These are phyloP conservation scores for Neoarius graeffei DNA, from an alignment of 2,113 vertebrate species.

Conservation along the genomic window DNA sequence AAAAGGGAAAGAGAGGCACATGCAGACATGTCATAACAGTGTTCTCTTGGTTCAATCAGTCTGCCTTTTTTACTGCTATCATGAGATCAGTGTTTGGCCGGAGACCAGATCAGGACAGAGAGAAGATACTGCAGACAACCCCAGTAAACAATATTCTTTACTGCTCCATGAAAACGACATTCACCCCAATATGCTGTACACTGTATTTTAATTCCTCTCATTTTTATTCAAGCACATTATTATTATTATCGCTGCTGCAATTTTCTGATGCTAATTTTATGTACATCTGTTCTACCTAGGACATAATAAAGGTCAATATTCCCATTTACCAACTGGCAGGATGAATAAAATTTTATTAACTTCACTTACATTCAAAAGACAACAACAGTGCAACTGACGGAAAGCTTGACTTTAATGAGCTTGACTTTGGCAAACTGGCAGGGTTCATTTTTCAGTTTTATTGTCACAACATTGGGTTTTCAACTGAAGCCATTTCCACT, in stretches of 20 bases:
- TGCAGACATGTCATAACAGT: constrained; percentile 31
- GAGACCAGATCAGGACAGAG: not conserved
- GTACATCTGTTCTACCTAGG: not conserved
- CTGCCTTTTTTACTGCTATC: constrained; percentile 7
- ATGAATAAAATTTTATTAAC: not conserved
- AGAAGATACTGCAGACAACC: not conserved
- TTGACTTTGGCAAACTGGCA: not conserved
- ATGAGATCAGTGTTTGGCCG: constrained; percentile 13
- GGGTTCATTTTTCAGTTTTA: not conserved
- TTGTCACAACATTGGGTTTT: not conserved
- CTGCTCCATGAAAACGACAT: not conserved
- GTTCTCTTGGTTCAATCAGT: constrained; percentile 14
- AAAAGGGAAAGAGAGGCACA: not conserved
- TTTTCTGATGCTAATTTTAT: not conserved
- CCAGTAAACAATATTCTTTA: not conserved
- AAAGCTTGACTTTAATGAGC: not conserved
- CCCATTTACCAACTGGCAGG: not conserved
- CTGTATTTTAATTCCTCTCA: not conserved
- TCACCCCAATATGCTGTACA: not conserved
- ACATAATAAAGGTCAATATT: constrained; percentile 11
- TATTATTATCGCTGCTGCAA: not conserved
- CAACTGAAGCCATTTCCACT: not conserved
- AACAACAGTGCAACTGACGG: not conserved
- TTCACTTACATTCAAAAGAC: not conserved
- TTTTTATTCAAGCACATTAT: not conserved